phyloP scores from a whole-genome alignment of 2,888 invertebrate species.

The Hypomecis punctinalis region DNA sequence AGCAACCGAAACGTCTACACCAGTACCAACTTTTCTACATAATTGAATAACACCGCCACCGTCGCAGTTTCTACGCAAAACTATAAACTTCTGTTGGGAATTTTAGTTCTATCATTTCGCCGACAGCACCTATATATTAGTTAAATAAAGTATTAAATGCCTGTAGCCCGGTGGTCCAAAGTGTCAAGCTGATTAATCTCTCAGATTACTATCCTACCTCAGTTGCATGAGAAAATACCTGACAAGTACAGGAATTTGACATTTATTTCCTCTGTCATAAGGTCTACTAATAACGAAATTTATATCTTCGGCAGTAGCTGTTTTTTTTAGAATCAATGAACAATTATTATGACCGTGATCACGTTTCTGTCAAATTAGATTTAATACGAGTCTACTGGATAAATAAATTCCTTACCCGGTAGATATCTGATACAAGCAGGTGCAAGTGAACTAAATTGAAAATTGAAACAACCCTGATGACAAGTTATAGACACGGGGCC shows the following conservation, averaged over 20 bases:
- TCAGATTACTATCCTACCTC: slow-evolving; percentile 18
- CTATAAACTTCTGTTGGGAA: too few species aligned
- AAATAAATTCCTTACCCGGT: too few species aligned
- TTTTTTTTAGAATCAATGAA: slow-evolving; percentile 1
- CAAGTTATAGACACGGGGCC: too few species aligned
- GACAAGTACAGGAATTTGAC: neutral
- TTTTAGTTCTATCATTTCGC: neutral
- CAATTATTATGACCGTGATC: slow-evolving; percentile 20
- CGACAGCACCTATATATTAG: neutral
- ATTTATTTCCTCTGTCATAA: neutral
- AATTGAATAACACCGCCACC: neutral
- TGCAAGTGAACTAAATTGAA: too few species aligned
- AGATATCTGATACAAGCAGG: too few species aligned
- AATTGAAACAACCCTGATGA: too few species aligned
- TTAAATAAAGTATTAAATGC: neutral
- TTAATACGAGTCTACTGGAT: neutral
- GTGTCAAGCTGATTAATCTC: slow-evolving; percentile 28
- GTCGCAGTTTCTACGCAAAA: neutral
- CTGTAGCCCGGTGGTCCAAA: slow-evolving; percentile 23
- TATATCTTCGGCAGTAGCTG: neutral
- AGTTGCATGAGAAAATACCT: neutral
- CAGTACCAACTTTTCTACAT: neutral
- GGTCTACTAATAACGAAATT: neutral
- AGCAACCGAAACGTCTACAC: neutral
- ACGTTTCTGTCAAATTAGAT: slow-evolving; percentile 19